These are phyloP conservation scores for Drosophila nebulosa DNA, from an alignment of 1,140 invertebrate genomes.

Conservation along the genomic window DNA sequence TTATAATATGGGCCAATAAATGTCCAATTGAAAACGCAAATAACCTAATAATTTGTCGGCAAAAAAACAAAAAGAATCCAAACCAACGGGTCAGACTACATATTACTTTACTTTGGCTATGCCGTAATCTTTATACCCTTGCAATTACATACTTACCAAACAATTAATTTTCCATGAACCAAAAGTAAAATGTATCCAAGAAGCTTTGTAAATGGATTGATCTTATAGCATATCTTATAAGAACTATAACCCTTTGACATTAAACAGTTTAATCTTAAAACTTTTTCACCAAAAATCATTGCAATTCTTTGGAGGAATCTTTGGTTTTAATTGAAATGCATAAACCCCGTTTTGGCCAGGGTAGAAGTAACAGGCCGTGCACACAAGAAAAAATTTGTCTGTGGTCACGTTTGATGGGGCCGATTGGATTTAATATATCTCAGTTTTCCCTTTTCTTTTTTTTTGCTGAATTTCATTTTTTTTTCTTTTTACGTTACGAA, in stretches of 20 bases:
- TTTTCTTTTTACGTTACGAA: slow-evolving; percentile 24
- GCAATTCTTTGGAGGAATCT: too few relatives aligned
- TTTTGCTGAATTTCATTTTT: slow-evolving; percentile 36
- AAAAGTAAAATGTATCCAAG: background rate
- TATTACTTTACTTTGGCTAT: background rate
- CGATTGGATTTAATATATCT: slow-evolving; percentile 10
- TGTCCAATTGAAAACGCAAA: slow-evolving; percentile 67
- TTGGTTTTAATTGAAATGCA: too few relatives aligned
- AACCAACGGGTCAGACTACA: background rate
- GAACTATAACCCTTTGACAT: too few relatives aligned
- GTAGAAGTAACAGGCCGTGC: background rate
- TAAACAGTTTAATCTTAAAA: too few relatives aligned
- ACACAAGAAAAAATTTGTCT: slow-evolving; percentile 44
- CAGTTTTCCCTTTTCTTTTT: slow-evolving; percentile 9
- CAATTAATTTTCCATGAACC: background rate
- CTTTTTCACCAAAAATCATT: too few relatives aligned
- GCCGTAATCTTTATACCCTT: background rate
- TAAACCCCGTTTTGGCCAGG: background rate
- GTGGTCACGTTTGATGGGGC: slow-evolving; percentile 67
- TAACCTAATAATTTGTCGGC: slow-evolving; percentile 52
- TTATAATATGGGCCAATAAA: slow-evolving; percentile 50
- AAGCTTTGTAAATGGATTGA: too few relatives aligned
- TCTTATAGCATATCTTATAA: too few relatives aligned
- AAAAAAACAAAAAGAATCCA: slow-evolving; percentile 6
- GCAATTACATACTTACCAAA: background rate